Conservation (phyloP, 1,140 invertebrate genomes). For the Heliconius himera region DNA sequence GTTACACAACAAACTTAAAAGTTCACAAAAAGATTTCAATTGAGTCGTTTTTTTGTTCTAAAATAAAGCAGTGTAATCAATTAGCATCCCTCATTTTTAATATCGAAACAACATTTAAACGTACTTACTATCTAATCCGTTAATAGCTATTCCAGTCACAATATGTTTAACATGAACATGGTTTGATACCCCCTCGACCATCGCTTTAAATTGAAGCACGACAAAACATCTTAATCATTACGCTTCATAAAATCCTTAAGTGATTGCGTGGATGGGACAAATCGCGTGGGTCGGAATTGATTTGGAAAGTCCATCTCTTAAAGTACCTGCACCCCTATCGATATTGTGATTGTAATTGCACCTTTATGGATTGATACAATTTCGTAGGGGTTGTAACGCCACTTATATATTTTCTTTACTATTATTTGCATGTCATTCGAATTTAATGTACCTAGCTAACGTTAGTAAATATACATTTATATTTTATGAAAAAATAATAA, state of each 20-base stretch:
- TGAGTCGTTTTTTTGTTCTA: background rate
- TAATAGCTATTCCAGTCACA: slow-evolving; percentile 75
- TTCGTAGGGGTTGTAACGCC: slow-evolving; percentile 37
- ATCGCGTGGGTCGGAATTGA: slow-evolving; percentile 74
- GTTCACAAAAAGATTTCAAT: background rate
- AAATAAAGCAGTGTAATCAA: background rate
- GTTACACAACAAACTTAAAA: background rate
- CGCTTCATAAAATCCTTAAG: slow-evolving; percentile 80
- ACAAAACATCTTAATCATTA: slow-evolving; percentile 80
- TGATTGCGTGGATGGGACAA: slow-evolving; percentile 73
- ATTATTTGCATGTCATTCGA: slow-evolving; percentile 15
- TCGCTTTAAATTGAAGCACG: slow-evolving; percentile 65
- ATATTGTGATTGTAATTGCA: slow-evolving; percentile 51
- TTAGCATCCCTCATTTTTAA: background rate
- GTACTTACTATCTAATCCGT: slow-evolving; percentile 58
- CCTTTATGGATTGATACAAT: slow-evolving; percentile 44
- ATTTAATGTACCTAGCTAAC: background rate
- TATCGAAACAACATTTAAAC: slow-evolving; percentile 14
- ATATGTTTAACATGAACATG: slow-evolving; percentile 68
- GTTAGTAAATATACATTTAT: no score
- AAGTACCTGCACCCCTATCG: slow-evolving; percentile 56
- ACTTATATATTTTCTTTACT: slow-evolving; percentile 14
- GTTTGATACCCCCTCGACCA: slow-evolving; percentile 56
- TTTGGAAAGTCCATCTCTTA: slow-evolving; percentile 71
- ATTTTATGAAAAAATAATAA: background rate